Conservation (phyloP, 2,797 vertebrate genomes). For the Picus viridis region DNA sequence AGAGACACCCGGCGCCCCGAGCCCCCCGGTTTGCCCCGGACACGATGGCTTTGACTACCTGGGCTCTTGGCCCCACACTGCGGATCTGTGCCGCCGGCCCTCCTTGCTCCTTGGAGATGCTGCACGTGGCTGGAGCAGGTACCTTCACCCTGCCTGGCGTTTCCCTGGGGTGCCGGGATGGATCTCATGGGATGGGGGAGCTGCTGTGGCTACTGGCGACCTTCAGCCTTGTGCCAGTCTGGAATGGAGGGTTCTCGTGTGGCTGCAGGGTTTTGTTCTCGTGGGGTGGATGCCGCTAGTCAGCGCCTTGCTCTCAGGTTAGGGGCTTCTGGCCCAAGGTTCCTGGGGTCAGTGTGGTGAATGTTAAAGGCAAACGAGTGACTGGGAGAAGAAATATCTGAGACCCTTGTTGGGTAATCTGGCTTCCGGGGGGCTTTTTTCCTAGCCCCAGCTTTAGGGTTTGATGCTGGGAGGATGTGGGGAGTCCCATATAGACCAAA, state of each 20-base stretch:
- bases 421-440: neutral
- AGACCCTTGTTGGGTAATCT: too few relatives aligned
- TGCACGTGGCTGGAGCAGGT: slow-evolving; percentile 32
- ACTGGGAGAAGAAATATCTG: neutral
- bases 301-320: neutral
- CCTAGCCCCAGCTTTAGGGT: neutral
- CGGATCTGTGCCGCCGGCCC: neutral
- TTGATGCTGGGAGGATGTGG: neutral
- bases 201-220: neutral
- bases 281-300: neutral
- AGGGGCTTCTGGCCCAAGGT: neutral
- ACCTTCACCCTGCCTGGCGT: neutral
- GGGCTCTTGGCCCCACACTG: neutral
- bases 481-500: neutral
- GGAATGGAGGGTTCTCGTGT: neutral
- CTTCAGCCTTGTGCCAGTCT: neutral
- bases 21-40: neutral
- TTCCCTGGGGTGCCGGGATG: neutral
- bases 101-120: slow-evolving; percentile 20
- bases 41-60: neutral
- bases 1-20: neutral
- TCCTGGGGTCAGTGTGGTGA: fast-evolving
- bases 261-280: neutral
- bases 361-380: too few relatives aligned
- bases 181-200: neutral